A percentile compares a stretch with the other conserved stretches of the same genome.
These are phyloP conservation scores for Cydia splendana DNA, from an alignment of 1,140 invertebrate species.

Conservation along the genomic window DNA sequence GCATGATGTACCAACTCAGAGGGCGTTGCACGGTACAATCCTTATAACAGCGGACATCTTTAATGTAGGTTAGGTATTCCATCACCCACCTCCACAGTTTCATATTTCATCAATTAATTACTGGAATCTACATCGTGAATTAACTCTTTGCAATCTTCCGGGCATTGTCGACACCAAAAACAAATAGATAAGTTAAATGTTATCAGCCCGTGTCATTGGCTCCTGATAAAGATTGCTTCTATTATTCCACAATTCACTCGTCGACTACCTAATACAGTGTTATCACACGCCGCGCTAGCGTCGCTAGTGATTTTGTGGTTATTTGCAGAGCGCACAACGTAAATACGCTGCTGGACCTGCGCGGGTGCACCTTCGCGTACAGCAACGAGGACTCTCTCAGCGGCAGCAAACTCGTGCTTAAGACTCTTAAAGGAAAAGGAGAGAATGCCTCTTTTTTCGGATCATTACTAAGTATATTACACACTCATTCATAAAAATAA, in stretches of 20 bases:
- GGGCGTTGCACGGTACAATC: background rate
- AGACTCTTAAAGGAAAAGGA: conserved; percentile 80
- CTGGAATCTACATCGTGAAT: background rate
- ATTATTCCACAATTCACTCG: conserved; percentile 63
- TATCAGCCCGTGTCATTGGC: conserved; percentile 66
- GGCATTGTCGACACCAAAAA: conserved; percentile 44
- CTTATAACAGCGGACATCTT: background rate
- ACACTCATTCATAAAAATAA: conserved; percentile 28
- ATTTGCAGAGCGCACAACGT: conserved; percentile 80
- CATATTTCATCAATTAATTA: conserved; percentile 13
- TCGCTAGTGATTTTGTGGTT: conserved; percentile 40
- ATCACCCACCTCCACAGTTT: background rate
- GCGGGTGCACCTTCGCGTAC: conserved; percentile 82
- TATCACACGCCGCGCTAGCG: conserved; percentile 38
- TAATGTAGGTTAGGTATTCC: background rate
- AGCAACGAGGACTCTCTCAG: conserved; percentile 80
- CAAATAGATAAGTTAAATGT: conserved; percentile 70
- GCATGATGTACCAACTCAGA: background rate
- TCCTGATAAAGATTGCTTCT: conserved; percentile 57
- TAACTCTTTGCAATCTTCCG: conserved; percentile 31
- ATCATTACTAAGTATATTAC: conserved; percentile 78
- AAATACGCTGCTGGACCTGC: conserved; percentile 80
- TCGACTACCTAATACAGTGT: conserved; percentile 44
- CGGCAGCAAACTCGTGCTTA: conserved; percentile 79
- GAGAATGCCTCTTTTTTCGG: conserved; percentile 84